Conservation (phyloP, 1,140 invertebrate species). For the Colletes gigas region DNA sequence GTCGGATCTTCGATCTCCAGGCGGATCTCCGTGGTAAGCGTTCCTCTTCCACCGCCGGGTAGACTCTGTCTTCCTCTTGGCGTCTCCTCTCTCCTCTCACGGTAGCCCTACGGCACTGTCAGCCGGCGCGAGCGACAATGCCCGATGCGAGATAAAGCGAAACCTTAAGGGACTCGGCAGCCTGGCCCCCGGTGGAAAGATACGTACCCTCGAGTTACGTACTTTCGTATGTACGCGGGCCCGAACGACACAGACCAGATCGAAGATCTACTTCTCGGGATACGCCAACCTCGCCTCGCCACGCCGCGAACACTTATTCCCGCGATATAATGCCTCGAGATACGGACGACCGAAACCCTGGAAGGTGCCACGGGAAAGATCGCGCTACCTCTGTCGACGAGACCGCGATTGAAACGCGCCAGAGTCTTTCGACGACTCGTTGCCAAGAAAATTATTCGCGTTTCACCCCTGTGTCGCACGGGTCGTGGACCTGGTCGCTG, state of each 20-base stretch:
- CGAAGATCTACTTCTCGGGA: slow-evolving; percentile 55
- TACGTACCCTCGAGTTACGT: slow-evolving; percentile 48
- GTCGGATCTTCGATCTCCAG: slow-evolving; percentile 67
- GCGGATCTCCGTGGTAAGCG: slow-evolving; percentile 35
- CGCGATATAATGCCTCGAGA: slow-evolving; percentile 37
- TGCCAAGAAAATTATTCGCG: no score
- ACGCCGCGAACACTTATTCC: slow-evolving; percentile 28
- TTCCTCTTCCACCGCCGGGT: slow-evolving; percentile 13
- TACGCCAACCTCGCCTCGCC: background rate
- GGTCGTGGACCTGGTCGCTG: no score
- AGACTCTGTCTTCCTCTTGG: slow-evolving; percentile 1
- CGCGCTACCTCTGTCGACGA: background rate
- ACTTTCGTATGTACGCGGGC: slow-evolving; percentile 33
- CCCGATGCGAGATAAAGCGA: slow-evolving; percentile 77
- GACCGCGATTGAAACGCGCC: no score
- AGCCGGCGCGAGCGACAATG: slow-evolving; percentile 77
- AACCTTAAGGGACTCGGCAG: slow-evolving; percentile 57
- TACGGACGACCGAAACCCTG: background rate
- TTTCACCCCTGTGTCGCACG: no score
- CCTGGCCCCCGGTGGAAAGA: slow-evolving; percentile 35
- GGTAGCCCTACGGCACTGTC: slow-evolving; percentile 70
- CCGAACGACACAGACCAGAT: slow-evolving; percentile 46
- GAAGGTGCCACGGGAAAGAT: background rate
- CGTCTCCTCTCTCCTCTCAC: slow-evolving; percentile 16
- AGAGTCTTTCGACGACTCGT: no score